phyloP scores from a whole-genome alignment of 2,797 vertebrate species.

The Sebastes iracundus region DNA sequence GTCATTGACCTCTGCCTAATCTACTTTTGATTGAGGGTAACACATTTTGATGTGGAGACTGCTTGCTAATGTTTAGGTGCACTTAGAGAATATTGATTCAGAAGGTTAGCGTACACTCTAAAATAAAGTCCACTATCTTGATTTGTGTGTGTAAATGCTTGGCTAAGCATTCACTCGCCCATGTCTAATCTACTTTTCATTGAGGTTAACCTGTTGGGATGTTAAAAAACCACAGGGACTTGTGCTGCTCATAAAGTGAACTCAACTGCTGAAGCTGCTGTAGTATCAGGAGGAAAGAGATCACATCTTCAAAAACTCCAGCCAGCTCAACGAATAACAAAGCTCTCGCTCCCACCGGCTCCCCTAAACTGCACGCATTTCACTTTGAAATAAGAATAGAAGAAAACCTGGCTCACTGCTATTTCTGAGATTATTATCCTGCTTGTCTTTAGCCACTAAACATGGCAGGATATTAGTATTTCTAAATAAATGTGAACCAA shows the following conservation, averaged over 20 bases:
- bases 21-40: conserved; percentile 63
- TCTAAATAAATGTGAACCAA: conserved; percentile 3
- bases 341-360: background rate
- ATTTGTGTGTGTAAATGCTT: conserved; percentile 33
- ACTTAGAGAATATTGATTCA: conserved; percentile 39
- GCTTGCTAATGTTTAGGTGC: conserved; percentile 32
- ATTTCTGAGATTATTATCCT: conserved; percentile 18
- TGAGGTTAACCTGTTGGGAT: conserved; percentile 48
- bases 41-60: conserved; percentile 31
- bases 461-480: background rate
- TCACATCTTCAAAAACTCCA: conserved; percentile 39
- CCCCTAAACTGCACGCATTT: conserved; percentile 11
- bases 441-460: conserved; percentile 4
- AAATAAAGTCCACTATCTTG: conserved; percentile 23
- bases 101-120: background rate
- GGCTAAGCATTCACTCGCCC: conserved; percentile 38
- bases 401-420: background rate
- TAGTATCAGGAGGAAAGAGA: conserved; percentile 25
- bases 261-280: conserved; percentile 21
- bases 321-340: conserved; percentile 23
- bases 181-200: conserved; percentile 60
- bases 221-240: conserved; percentile 35
- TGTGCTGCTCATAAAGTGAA: conserved; percentile 29
- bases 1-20: conserved; percentile 70
- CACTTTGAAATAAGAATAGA: conserved; percentile 25